Evolutionary conservation across 2,113 vertebrate genomes (phyloP), one percentile per base, ranked within the genome.

Genomic region (Cyanistes caeruleus): DNA sequence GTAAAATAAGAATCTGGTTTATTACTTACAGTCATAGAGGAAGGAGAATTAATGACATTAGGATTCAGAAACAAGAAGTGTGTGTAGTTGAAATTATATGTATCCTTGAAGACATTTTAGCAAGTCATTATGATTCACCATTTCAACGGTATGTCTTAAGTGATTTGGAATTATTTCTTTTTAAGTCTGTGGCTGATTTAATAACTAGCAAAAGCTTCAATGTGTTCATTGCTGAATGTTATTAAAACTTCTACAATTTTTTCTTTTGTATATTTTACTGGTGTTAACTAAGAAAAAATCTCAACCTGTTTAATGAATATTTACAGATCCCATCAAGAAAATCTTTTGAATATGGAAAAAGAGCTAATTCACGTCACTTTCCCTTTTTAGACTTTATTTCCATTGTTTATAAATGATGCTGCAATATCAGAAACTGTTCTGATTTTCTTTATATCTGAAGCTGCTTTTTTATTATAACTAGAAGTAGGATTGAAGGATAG

Each of bases 41-140:
- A 88, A 94, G 15, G 62, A 80, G 53, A 62, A 94, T 94, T 81
- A 96, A 79, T 94, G 87, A 82, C 31, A 15, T 20, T 91, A 37
- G 55, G 76, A 89, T 89, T 67, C 39, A 62, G 51, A 73, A 80
- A 5, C 15, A 63, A 59, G n/a, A 44, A 73, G 13, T 81, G 6
- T 60, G 25, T 84, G 33, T 44, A 60, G 33, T 52, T 86, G 18
- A 72, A 78, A 49, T 89, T 58, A 77, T 43, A 68, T 86, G 4
- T 88, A 69, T 83, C 37, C 68, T 91, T 89, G 19, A 65, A 91
- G 87, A 83, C 21, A 21, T 63, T 77, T 83, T 89, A 63, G 59
- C 72, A 96, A 82, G 77, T 68, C 20, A 25, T 88, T 63, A 80
- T 78, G 53, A 72, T 62, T 82, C 69, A 84, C 43, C 18, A 22